phyloP scores from a whole-genome alignment of 1,140 invertebrate species.

The Gryon sp. region DNA sequence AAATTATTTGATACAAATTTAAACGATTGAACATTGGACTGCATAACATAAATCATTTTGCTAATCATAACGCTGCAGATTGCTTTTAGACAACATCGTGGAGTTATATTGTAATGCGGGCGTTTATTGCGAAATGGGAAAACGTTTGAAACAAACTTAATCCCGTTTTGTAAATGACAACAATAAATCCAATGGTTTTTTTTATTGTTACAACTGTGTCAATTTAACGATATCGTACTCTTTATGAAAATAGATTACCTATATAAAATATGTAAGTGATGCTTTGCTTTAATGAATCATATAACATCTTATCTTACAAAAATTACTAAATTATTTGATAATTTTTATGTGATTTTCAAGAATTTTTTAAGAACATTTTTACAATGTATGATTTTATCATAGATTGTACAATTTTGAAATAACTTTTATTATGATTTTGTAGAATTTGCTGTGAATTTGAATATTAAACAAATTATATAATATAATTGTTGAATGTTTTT shows the following conservation, averaged over 20 bases:
- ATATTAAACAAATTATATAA: no score
- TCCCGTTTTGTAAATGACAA: constrained; percentile 59
- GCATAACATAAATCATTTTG: constrained; percentile 59
- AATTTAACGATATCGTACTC: constrained; percentile 24
- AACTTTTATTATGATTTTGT: no score
- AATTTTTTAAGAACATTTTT: no score
- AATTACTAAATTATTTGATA: no score
- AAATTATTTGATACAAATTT: constrained; percentile 19
- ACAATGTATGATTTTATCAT: no score
- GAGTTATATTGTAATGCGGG: constrained; percentile 57
- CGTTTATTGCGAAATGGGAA: constrained; percentile 58
- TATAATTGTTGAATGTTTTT: no score
- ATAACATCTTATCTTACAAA: no score
- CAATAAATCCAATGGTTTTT: constrained; percentile 53
- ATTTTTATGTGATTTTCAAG: no score
- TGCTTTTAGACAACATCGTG: constrained; percentile 59
- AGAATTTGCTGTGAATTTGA: no score
- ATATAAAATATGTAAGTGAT: no score
- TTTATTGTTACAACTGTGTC: constrained; percentile 18
- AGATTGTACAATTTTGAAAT: no score
- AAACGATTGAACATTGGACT: constrained; percentile 33
- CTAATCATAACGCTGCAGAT: constrained; percentile 57
- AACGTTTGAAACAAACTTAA: constrained; percentile 60
- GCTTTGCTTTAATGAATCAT: no score
- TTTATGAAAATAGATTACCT: constrained; percentile 37